phyloP scores from a whole-genome alignment of 2,888 invertebrate species.

The Cordylochernes scorpioides region DNA sequence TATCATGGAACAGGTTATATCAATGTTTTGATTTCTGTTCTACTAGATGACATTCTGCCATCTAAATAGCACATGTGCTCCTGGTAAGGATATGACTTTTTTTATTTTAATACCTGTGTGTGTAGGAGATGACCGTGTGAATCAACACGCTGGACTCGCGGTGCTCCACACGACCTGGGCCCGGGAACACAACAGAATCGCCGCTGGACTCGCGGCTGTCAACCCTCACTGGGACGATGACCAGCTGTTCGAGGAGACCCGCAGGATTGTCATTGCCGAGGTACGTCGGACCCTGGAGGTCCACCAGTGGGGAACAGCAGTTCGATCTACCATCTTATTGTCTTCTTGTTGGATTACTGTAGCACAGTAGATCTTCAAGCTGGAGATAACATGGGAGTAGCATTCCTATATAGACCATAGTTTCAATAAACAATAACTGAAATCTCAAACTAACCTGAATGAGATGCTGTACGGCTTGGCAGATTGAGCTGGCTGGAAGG shows the following conservation, averaged over 20 bases:
- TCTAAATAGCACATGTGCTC: too few relatives aligned
- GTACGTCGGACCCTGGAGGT: slow-evolving; percentile 1
- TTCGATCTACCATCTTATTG: neutral
- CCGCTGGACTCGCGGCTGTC: slow-evolving; percentile 14
- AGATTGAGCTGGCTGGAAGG: too few relatives aligned
- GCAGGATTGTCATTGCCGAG: slow-evolving; percentile 17
- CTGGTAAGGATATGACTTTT: too few relatives aligned
- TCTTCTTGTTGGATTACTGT: neutral
- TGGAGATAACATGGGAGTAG: too few relatives aligned
- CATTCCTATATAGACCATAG: too few relatives aligned
- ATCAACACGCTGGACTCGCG: slow-evolving; percentile 19
- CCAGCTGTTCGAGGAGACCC: slow-evolving; percentile 16
- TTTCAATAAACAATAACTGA: too few relatives aligned
- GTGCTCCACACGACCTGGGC: slow-evolving; percentile 20
- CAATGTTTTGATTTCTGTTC: too few relatives aligned
- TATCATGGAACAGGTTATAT: too few relatives aligned
- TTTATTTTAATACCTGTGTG: too few relatives aligned
- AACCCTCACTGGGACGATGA: slow-evolving; percentile 19
- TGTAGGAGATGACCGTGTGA: slow-evolving; percentile 18
- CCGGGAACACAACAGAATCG: slow-evolving; percentile 20
- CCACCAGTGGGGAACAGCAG: neutral
- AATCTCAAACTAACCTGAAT: too few relatives aligned
- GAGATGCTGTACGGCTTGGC: too few relatives aligned
- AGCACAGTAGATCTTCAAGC: neutral
- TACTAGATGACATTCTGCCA: too few relatives aligned